phyloP scores from a whole-genome alignment of 1,140 invertebrate species.

The Philotrypesis tridentata region DNA sequence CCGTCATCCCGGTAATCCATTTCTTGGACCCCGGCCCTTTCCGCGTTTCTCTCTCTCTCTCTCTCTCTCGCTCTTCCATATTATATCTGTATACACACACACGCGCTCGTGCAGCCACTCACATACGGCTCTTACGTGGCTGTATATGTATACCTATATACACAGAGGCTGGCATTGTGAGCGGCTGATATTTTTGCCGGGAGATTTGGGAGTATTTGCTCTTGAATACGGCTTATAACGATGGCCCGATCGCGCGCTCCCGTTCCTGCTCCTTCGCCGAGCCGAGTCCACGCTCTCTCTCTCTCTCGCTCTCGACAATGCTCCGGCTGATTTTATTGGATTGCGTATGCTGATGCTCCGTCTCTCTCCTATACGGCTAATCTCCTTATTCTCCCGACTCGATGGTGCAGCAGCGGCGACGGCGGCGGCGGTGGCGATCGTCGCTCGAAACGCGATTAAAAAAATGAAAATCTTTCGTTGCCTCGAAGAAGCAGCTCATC shows the following conservation, averaged over 20 bases:
- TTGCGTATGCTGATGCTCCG: background rate
- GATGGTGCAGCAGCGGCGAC: no score
- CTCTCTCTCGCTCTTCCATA: no score
- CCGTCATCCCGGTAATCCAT: conserved; percentile 37
- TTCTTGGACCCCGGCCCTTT: conserved; percentile 38
- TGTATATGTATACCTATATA: conserved; percentile 2
- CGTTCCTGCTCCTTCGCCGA: background rate
- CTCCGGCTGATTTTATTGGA: background rate
- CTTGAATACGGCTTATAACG: conserved; percentile 25
- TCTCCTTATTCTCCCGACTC: background rate
- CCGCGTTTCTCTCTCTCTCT: background rate
- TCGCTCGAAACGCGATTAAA: no score
- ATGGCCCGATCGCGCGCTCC: background rate
- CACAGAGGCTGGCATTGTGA: background rate
- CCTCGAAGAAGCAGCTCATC: no score
- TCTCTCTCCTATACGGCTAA: background rate
- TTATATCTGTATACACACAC: background rate
- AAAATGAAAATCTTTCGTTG: no score
- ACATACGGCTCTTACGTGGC: background rate
- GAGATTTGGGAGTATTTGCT: conserved; percentile 16
- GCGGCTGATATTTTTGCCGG: background rate
- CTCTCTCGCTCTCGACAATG: background rate
- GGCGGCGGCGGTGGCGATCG: no score
- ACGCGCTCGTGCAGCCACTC: no score
- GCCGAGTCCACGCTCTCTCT: no score